Evolutionary conservation across 2,797 vertebrate genomes (phyloP), one percentile per base, ranked within the genome.

Genomic region (Liasis olivaceus): DNA sequence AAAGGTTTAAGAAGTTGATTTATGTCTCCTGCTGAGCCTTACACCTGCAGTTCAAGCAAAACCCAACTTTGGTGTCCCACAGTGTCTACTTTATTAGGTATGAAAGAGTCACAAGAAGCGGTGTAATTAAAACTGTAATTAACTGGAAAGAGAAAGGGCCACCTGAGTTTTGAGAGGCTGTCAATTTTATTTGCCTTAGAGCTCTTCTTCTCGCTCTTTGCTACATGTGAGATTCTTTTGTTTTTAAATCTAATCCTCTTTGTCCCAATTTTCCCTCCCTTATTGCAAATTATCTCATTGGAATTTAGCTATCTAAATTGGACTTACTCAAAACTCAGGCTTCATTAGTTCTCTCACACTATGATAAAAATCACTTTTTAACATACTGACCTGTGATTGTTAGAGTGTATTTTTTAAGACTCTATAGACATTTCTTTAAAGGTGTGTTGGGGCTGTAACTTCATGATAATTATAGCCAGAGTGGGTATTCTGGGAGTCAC

Each of bases 11-110:
- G 97, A 97, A 97, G 95, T 95, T 98, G 98, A 98, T 98, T 98
- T 98, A 98, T 98, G 97, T 97, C 96, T 96, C 97, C 96, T 94
- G 97, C 97, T 97, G 96, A 97, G 97, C 95, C 96, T 97, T 98
- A 98, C 98, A 98, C 98, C 98, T 98, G 98, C 97, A 98, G 97
- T 98, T 98, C 97, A 98, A 97, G 97, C 96, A 97, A 97, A 98
- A 97, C 97, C 97, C 97, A 98, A 97, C 97, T 98, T 97, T 97
- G 97, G 98, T 96, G 94, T 97, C 98, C 98, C 98, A 97, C 97
- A 97, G 98, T 98, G 98, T 96, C 97, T 98, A 97, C 96, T 98
- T 98, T 98, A 98, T 98, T 98, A 98, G 98, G 97, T 98, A 98
- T 97, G 97, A 98, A 98, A 97, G 97, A 98, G 98, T 98, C 96